These are phyloP conservation scores for Ceratotherium simum DNA, from an alignment of 2,113 vertebrate genomes.

Conservation along the genomic window DNA sequence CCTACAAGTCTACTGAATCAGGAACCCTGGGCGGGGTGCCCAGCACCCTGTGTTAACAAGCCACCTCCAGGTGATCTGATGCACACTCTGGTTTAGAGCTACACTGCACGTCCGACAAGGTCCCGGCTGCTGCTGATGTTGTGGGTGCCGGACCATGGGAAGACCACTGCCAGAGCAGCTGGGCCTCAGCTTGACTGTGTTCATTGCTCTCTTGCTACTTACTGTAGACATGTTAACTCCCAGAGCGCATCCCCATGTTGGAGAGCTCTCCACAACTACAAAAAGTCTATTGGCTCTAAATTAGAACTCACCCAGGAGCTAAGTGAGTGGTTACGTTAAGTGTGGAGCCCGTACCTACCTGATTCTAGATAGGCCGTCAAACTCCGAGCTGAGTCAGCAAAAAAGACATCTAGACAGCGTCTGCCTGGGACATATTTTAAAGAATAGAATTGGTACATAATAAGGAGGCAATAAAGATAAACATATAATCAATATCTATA, in stretches of 20 bases:
- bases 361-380: not conserved
- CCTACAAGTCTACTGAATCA: not conserved
- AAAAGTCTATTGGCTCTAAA: not conserved
- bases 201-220: not conserved
- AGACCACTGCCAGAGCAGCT: not conserved
- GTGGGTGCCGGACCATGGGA: too few species aligned
- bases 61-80: not conserved
- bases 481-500: not conserved
- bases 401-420: not conserved
- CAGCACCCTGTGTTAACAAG: not conserved
- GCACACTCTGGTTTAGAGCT: not conserved
- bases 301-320: not conserved
- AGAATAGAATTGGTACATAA: not conserved
- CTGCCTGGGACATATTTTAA: not conserved
- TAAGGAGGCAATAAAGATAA: conserved; percentile 26
- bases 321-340: not conserved
- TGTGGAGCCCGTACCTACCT: not conserved
- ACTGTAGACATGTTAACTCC: not conserved
- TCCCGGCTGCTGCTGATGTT: not conserved
- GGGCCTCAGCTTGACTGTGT: not conserved
- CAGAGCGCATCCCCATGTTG: not conserved
- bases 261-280: not conserved
- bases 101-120: not conserved
- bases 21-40: not conserved
- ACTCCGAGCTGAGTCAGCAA: not conserved